Conservation (phyloP, 2,113 vertebrate species). For the Gasterosteus nipponicus region DNA sequence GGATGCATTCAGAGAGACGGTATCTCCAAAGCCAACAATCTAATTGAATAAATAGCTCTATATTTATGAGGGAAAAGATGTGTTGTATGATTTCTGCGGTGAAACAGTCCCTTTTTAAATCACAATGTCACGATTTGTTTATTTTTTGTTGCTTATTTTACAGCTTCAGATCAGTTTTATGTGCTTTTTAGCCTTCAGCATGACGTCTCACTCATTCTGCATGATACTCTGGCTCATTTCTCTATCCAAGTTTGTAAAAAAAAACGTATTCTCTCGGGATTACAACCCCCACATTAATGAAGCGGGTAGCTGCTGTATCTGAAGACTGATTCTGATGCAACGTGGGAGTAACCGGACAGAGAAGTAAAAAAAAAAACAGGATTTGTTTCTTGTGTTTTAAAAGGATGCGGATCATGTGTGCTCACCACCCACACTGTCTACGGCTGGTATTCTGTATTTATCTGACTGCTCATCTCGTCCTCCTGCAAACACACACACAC, state of each 20-base stretch:
- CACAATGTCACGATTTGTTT: conserved; percentile 20
- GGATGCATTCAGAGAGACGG: background rate
- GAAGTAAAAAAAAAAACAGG: conserved; percentile 41
- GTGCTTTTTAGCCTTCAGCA: conserved; percentile 49
- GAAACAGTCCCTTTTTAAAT: background rate
- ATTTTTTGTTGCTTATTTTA: conserved; percentile 27
- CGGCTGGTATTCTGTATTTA: conserved; percentile 49
- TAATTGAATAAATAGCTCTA: background rate
- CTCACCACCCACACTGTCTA: conserved; percentile 59
- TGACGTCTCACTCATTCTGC: conserved; percentile 22
- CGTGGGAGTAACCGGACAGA: conserved; percentile 65
- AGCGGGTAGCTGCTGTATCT: conserved; percentile 18
- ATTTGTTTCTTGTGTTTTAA: conserved; percentile 46
- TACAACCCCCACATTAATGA: conserved; percentile 32
- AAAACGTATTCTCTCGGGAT: conserved; percentile 33
- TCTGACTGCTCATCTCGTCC: conserved; percentile 38
- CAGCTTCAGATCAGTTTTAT: conserved; percentile 35
- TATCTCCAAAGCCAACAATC: background rate
- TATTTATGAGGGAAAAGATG: no score
- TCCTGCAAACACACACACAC: conserved; percentile 27
- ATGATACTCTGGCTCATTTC: background rate
- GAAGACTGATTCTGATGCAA: conserved; percentile 72
- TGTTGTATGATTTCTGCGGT: no score
- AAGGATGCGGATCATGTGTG: conserved; percentile 40
- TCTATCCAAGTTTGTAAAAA: conserved; percentile 16